Evolutionary conservation across 2,797 vertebrate species (phyloP).

Genomic region (Sorex maritimensis): DNA sequence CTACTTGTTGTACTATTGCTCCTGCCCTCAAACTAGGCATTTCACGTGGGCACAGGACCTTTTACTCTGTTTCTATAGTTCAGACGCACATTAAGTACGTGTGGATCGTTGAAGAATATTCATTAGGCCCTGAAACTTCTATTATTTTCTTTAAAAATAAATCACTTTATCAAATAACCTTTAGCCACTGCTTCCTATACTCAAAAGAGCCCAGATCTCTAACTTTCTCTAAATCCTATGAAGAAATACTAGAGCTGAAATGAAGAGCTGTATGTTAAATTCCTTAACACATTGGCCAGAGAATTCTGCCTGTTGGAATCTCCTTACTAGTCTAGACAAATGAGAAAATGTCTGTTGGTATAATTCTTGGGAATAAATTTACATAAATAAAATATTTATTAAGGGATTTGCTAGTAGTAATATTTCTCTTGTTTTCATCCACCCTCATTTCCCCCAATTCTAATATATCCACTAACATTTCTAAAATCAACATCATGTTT

Average conservation of each 20-base stretch:
- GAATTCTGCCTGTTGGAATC: conserved; percentile 32
- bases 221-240: not conserved
- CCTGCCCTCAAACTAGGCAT: conserved; percentile 7
- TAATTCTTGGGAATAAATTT: conserved; percentile 28
- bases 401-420: conserved; percentile 35
- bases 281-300: conserved; percentile 56
- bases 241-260: conserved; percentile 44
- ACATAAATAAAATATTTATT: conserved; percentile 38
- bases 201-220: not conserved
- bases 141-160: conserved; percentile 28
- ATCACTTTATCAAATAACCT: not conserved
- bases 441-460: not conserved
- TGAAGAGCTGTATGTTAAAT: conserved; percentile 18
- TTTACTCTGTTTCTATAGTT: conserved; percentile 9
- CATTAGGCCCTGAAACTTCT: not conserved
- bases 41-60: not conserved
- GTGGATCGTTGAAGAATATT: not conserved
- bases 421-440: conserved; percentile 54
- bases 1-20: too few relatives aligned
- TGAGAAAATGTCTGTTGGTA: conserved; percentile 51
- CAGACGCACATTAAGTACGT: not conserved
- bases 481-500: conserved; percentile 55
- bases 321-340: conserved; percentile 61
- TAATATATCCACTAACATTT: conserved; percentile 27
- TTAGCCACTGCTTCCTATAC: not conserved